phyloP scores from a whole-genome alignment of 2,797 vertebrate genomes.

The Discoglossus pictus region DNA sequence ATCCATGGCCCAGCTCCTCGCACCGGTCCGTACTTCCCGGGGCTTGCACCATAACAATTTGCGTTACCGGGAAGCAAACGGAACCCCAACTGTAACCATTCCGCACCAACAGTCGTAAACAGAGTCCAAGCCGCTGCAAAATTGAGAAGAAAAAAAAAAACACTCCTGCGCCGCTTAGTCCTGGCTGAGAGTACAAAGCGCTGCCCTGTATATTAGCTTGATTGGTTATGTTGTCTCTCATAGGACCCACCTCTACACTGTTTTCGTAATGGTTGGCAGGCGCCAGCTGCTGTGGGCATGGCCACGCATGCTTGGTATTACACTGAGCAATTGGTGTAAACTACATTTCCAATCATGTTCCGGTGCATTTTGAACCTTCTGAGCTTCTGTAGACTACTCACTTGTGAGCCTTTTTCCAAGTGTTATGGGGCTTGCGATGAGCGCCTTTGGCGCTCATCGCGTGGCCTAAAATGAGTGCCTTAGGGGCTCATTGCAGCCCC shows the following conservation, averaged over 20 bases:
- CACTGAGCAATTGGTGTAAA: not conserved
- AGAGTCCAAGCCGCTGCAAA: not conserved
- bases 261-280: slow-evolving; percentile 54
- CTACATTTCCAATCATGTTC: slow-evolving; percentile 12
- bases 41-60: slow-evolving; percentile 64
- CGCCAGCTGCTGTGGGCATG: slow-evolving; percentile 27
- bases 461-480: too few species aligned
- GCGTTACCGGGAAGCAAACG: slow-evolving; percentile 71
- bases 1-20: slow-evolving; percentile 41
- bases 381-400: too few species aligned
- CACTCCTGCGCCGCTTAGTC: not conserved
- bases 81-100: slow-evolving; percentile 63
- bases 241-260: slow-evolving; percentile 11
- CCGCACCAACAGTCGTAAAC: slow-evolving; percentile 48
- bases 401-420: too few species aligned
- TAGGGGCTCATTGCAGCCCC: too few species aligned
- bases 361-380: not conserved
- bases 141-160: slow-evolving; percentile 4
- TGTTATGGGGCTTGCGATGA: too few species aligned
- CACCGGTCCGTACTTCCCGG: slow-evolving; percentile 59
- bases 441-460: too few species aligned
- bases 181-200: slow-evolving; percentile 18
- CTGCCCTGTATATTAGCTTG: not conserved
- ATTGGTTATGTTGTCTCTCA: not conserved
- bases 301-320: slow-evolving; percentile 49